These are phyloP conservation scores for Drosophila subsilvestris DNA, from an alignment of 2,888 invertebrate genomes.

Conservation along the genomic window DNA sequence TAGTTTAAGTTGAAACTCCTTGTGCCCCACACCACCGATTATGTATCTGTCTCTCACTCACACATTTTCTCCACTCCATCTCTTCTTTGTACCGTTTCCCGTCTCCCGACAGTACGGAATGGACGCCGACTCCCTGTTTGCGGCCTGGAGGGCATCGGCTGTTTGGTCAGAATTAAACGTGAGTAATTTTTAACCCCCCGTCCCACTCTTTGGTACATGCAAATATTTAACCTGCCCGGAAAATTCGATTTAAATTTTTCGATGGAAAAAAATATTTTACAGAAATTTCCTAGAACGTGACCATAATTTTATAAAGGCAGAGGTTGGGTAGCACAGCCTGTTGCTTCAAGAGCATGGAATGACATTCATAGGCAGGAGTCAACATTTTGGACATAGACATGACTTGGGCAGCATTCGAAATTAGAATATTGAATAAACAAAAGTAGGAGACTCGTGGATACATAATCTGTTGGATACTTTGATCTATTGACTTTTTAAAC, in stretches of 20 bases:
- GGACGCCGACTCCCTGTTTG: conserved; percentile 85
- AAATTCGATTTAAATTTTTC: conserved; percentile 48
- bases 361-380: conserved; percentile 30
- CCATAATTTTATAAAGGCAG: conserved; percentile 41
- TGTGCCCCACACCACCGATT: conserved; percentile 21
- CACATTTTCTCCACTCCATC: neutral
- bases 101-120: conserved; percentile 73
- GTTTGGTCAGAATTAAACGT: conserved; percentile 87
- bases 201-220: conserved; percentile 46
- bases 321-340: conserved; percentile 22
- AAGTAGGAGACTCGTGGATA: neutral
- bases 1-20: conserved; percentile 53
- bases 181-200: conserved; percentile 59
- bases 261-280: conserved; percentile 33
- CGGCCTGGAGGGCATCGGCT: conserved; percentile 87
- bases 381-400: conserved; percentile 3
- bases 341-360: conserved; percentile 27
- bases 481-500: neutral
- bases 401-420: neutral
- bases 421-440: neutral
- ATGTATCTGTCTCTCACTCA: conserved; percentile 13
- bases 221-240: conserved; percentile 66
- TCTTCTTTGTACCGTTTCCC: neutral
- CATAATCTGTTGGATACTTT: too few species aligned
- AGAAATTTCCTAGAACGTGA: conserved; percentile 60